These are phyloP conservation scores for Passer montanus DNA, from an alignment of 2,113 vertebrate genomes.

Conservation along the genomic window DNA sequence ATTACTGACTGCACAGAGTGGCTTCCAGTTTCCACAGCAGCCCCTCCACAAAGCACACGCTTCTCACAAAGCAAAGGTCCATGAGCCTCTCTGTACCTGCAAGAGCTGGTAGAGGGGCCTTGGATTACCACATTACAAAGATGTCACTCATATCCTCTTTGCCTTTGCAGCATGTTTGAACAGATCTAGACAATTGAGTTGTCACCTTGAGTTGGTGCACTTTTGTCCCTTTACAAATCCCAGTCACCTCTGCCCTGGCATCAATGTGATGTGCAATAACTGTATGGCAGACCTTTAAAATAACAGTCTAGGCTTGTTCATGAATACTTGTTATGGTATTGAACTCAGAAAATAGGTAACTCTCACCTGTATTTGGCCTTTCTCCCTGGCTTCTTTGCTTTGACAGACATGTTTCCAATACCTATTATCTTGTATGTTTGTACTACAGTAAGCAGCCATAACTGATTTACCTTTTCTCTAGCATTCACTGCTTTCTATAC, in stretches of 20 bases:
- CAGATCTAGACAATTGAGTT: neutral
- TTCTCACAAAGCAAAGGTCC: neutral
- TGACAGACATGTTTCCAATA: slow-evolving; percentile 35
- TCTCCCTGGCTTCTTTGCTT: slow-evolving; percentile 20
- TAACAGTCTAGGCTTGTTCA: neutral
- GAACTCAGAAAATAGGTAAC: neutral
- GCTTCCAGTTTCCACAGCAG: neutral
- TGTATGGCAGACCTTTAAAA: neutral
- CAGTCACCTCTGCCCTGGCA: neutral
- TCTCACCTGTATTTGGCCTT: neutral
- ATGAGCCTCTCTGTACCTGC: neutral
- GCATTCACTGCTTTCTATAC: slow-evolving; percentile 3
- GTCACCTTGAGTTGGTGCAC: neutral
- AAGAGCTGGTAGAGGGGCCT: neutral
- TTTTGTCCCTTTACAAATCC: slow-evolving; percentile 21
- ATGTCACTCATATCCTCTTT: neutral
- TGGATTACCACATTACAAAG: neutral
- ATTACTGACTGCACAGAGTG: neutral
- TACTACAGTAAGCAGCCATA: slow-evolving; percentile 25
- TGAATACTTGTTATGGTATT: neutral
- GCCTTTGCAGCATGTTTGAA: neutral
- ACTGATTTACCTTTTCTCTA: slow-evolving; percentile 15
- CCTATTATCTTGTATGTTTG: slow-evolving; percentile 17
- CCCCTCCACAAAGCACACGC: neutral
- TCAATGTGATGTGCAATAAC: neutral